Evolutionary conservation across 1,140 invertebrate species (phyloP).

Genomic region (Hyphantria cunea): DNA sequence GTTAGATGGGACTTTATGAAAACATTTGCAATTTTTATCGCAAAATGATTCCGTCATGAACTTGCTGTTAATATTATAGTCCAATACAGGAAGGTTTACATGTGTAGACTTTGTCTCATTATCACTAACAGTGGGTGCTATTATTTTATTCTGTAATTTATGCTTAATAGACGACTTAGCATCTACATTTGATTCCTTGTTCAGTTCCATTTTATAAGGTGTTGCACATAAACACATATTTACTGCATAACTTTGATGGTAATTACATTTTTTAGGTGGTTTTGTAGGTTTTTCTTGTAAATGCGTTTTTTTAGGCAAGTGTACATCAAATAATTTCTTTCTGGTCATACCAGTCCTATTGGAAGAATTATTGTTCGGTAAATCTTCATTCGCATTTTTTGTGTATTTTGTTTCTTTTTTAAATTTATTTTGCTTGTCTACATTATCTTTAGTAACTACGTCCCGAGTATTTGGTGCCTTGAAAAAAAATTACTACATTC

Average conservation of each 20-base stretch:
- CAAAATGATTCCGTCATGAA: constrained; percentile 26
- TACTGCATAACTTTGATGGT: constrained; percentile 51
- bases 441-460: not conserved
- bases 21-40: constrained; percentile 53
- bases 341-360: not conserved
- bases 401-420: constrained; percentile 4
- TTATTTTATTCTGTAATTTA: constrained; percentile 30
- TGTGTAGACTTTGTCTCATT: constrained; percentile 48
- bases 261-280: constrained; percentile 27
- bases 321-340: not conserved
- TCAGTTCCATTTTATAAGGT: constrained; percentile 24
- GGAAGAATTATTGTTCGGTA: not conserved
- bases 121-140: constrained; percentile 32
- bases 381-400: not conserved
- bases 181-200: constrained; percentile 1
- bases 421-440: not conserved
- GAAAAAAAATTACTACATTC: not conserved
- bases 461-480: constrained; percentile 9
- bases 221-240: constrained; percentile 58
- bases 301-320: not conserved
- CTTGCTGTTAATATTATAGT: not conserved
- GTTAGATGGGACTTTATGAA: constrained; percentile 65
- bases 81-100: constrained; percentile 17
- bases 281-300: constrained; percentile 9
- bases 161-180: constrained; percentile 25